Evolutionary conservation across 2,797 vertebrate species (phyloP).

Genomic region (Urosaurus nigricauda): DNA sequence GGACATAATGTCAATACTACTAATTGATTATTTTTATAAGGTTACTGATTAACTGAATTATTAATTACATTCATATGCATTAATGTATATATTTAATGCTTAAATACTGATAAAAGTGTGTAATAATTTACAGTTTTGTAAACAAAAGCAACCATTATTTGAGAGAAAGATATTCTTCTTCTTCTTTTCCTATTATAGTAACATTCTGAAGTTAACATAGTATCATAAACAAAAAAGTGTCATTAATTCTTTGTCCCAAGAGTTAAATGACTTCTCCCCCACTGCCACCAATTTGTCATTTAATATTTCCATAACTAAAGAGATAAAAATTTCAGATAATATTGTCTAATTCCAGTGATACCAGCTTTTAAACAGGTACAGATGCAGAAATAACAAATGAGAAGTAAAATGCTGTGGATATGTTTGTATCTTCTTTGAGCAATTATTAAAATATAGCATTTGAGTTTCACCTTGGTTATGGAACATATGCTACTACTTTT

Average conservation of each 20-base stretch:
- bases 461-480: conserved; percentile 56
- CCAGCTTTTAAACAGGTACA: background rate
- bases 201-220: background rate
- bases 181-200: background rate
- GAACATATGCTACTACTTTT: conserved; percentile 46
- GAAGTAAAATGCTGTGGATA: background rate
- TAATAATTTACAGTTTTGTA: background rate
- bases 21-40: background rate
- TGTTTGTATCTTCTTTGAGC: conserved; percentile 27
- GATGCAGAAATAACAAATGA: background rate
- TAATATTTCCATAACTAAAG: conserved; percentile 10
- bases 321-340: background rate
- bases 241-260: background rate
- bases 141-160: background rate
- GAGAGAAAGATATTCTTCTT: background rate
- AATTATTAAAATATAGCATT: conserved; percentile 57
- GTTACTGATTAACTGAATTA: background rate
- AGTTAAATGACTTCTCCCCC: background rate
- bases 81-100: conserved; percentile 11
- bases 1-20: background rate
- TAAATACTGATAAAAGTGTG: background rate
- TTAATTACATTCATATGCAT: conserved; percentile 16
- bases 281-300: background rate
- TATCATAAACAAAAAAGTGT: background rate
- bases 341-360: background rate